Base-by-base conservation (phyloP, 2,797 vertebrate genomes). In the Enteromius trimaculatus region DNA sequence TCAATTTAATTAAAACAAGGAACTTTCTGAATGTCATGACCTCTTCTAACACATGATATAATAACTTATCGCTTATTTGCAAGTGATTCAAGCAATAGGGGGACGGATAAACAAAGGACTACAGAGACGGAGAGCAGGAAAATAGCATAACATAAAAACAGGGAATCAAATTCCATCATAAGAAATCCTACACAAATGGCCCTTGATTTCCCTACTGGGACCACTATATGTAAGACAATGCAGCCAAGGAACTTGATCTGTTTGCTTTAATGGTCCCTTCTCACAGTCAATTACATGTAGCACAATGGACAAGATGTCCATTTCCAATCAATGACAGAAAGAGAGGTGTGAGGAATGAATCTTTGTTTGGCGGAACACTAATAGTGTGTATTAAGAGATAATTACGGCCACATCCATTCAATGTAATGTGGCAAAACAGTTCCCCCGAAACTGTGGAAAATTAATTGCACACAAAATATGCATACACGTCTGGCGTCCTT, bases 381-480 rank as follows among this genome's bases (percentile, higher is more conserved):
- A 88, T 76, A 65, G 84, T 47, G 89, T 88, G 82, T 89, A 91
- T 86, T 83, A 85, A 86, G 79, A 86, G 79, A 92, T 90, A 87
- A 93, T 93, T 91, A 92, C 87, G 87, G 88, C 87, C 81, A 86
- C 80, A 92, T 90, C 90, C 77, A 86, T 92, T 86, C 86, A 49
- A 79, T 68, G 85, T 88, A 91, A 91, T 90, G 89, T 86, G 34
- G 81, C 44, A 31, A 82, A 91, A 91, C 74, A 77, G 31, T 89
- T 92, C 90, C 87, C 89, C 89, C 84, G 86, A 87, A 87, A 51
- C 85, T 11, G 82, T 88, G 72, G n/a, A 23, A 75, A 62, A 83
- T 88, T 92, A 92, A 92, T 92, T 90, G 86, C 87, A 79, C 88
- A 87, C 89, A 88, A 90, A 92, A 91, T 92, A 92, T 92, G 90